Evolutionary conservation across 2,113 vertebrate genomes (phyloP).

Genomic region (Melanotaenia duboulayi): DNA sequence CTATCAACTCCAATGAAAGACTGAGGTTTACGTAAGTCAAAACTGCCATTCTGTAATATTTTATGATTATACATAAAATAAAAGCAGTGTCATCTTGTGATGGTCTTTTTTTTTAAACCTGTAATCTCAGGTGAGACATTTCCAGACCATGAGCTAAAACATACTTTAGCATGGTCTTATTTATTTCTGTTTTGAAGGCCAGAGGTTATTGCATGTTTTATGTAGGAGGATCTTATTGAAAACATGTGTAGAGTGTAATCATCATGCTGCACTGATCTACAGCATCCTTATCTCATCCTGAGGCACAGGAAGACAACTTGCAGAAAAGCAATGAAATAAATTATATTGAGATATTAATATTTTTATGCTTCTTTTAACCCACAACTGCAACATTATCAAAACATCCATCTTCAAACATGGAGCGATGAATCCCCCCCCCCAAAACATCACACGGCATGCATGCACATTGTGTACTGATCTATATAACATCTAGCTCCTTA

Average conservation of each 20-base stretch:
- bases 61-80: constrained; percentile 29
- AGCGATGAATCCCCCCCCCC: constrained; percentile 23
- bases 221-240: constrained; percentile 15
- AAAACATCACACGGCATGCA: constrained; percentile 9
- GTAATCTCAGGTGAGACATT: constrained; percentile 16
- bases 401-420: constrained; percentile 4
- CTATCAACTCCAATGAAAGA: constrained; percentile 55
- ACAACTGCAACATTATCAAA: constrained; percentile 23
- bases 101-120: constrained; percentile 1
- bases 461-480: constrained; percentile 27
- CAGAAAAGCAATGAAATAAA: constrained; percentile 15
- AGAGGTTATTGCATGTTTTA: constrained; percentile 19
- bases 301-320: constrained; percentile 15
- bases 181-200: neutral
- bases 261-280: constrained; percentile 5
- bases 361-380: constrained; percentile 12
- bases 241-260: neutral
- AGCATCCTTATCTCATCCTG: neutral
- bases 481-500: constrained; percentile 37
- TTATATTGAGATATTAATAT: constrained; percentile 6
- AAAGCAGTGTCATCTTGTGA: constrained; percentile 26
- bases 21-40: constrained; percentile 52
- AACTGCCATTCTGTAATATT: constrained; percentile 61
- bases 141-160: neutral
- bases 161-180: neutral